Conservation (phyloP, 2,888 invertebrate genomes). For the Dyspetes luteomarginatus region DNA sequence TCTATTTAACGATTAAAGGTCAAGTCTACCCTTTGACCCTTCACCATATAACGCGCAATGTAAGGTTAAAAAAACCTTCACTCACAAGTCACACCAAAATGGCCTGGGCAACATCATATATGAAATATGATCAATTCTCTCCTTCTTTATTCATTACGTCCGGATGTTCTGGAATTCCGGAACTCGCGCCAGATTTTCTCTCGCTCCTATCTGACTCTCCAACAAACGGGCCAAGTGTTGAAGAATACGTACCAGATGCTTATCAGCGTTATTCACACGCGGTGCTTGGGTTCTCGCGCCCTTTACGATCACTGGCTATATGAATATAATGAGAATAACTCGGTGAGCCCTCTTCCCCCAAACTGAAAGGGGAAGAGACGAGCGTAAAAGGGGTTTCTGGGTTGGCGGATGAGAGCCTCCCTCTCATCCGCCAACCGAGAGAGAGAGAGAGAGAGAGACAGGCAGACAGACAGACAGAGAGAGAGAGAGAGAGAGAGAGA, state of each 20-base stretch:
- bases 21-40: too few relatives aligned
- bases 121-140: too few relatives aligned
- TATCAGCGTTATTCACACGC: slow-evolving; percentile 74
- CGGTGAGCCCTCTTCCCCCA: too few relatives aligned
- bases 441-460: background rate
- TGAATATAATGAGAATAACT: slow-evolving; percentile 73
- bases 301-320: slow-evolving; percentile 60
- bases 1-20: too few relatives aligned
- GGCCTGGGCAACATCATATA: too few relatives aligned
- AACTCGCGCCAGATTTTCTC: background rate
- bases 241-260: slow-evolving; percentile 68
- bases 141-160: too few relatives aligned
- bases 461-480: slow-evolving; percentile 20
- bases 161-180: too few relatives aligned
- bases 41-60: too few relatives aligned
- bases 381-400: slow-evolving; percentile 40
- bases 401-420: slow-evolving; percentile 37
- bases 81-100: too few relatives aligned
- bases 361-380: slow-evolving; percentile 4
- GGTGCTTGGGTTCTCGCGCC: slow-evolving; percentile 60
- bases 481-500: background rate
- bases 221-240: slow-evolving; percentile 19
- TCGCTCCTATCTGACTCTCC: background rate
- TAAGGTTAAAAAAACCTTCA: too few relatives aligned
- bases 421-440: too few relatives aligned